A percentile compares a stretch with the other conserved stretches of the same genome.
Conservation (phyloP, 2,888 invertebrate species). For the Rugalucina vietnamica region DNA sequence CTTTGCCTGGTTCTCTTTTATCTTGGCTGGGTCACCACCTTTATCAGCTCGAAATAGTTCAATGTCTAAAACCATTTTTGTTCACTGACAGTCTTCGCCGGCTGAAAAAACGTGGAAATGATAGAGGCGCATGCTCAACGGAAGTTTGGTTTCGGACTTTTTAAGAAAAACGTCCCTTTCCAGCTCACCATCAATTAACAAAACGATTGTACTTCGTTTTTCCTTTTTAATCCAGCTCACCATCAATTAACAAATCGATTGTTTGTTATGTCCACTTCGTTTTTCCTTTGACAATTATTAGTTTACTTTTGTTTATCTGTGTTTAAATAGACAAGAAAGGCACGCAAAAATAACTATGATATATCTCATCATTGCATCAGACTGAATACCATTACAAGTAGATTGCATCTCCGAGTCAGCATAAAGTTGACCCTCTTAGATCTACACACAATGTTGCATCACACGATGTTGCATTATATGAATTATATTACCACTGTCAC, state of each 20-base stretch:
- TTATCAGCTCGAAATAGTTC: conserved; percentile 98
- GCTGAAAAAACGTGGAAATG: neutral
- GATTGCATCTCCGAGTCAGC: too few relatives aligned
- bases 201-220: neutral
- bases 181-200: neutral
- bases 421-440: too few relatives aligned
- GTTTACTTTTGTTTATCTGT: too few relatives aligned
- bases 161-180: neutral
- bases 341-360: too few relatives aligned
- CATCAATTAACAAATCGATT: neutral
- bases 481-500: too few relatives aligned
- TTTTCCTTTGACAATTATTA: too few relatives aligned
- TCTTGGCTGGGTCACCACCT: conserved; percentile 95
- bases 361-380: too few relatives aligned
- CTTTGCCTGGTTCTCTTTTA: conserved; percentile 95
- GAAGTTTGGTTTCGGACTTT: neutral
- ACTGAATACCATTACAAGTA: too few relatives aligned
- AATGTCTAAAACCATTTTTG: conserved; percentile 96
- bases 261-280: neutral
- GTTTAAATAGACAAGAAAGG: too few relatives aligned
- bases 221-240: neutral
- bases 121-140: neutral
- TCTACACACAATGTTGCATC: too few relatives aligned
- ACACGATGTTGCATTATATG: too few relatives aligned
- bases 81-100: neutral